Evolutionary conservation across 2,888 invertebrate species (phyloP).

Genomic region (Meiosimyza platycephala): DNA sequence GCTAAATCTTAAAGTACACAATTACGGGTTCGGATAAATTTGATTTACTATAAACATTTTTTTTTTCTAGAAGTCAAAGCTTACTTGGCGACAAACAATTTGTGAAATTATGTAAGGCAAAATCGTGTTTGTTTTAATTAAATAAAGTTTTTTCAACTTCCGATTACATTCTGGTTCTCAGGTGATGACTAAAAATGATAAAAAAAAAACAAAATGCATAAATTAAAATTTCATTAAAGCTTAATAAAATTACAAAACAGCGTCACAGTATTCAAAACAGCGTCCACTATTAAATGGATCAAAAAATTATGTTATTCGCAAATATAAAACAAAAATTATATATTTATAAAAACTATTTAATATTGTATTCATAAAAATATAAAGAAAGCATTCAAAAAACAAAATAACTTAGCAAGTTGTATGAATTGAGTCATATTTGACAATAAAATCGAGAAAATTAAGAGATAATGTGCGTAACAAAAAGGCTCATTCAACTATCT

Average conservation of each 20-base stretch:
- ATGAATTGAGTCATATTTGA: conserved; percentile 27
- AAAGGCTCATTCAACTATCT: background rate
- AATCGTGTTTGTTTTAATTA: no score
- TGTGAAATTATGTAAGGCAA: no score
- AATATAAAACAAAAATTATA: background rate
- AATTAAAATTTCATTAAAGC: background rate
- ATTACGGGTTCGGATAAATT: no score
- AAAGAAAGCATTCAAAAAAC: no score
- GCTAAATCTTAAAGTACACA: no score
- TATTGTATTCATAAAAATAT: background rate
- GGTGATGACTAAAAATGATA: background rate
- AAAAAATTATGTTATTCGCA: conserved; percentile 23
- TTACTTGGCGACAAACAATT: no score
- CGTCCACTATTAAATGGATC: conserved; percentile 29
- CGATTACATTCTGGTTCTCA: background rate
- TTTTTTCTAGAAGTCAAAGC: no score
- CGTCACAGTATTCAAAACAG: conserved; percentile 21
- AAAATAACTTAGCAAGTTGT: conserved; percentile 10
- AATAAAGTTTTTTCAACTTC: background rate
- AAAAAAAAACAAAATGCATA: background rate
- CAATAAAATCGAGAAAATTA: conserved; percentile 24
- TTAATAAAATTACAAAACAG: conserved; percentile 14
- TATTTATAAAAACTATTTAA: background rate
- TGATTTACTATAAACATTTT: no score
- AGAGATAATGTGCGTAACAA: conserved; percentile 8